phyloP scores from a whole-genome alignment of 1,140 invertebrate species.

The Ips typographus region DNA sequence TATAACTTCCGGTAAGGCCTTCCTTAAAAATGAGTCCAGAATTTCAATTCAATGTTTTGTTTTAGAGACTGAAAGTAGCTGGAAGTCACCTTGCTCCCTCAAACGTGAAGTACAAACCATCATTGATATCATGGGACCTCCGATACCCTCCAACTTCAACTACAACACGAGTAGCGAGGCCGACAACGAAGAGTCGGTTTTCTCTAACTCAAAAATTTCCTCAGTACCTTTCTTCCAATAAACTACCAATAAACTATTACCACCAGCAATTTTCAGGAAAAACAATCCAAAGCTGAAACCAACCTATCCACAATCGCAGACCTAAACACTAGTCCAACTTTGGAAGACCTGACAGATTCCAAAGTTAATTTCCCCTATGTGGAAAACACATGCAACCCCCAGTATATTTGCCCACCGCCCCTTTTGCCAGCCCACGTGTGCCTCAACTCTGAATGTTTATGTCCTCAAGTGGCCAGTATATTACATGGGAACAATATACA shows the following conservation, averaged over 20 bases:
- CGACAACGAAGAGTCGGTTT: conserved; percentile 38
- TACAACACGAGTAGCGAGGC: conserved; percentile 38
- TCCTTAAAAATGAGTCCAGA: not conserved
- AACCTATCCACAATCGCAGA: conserved; percentile 18
- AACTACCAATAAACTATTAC: too few relatives aligned
- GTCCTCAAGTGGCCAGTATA: conserved; percentile 35
- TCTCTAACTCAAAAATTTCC: conserved; percentile 25
- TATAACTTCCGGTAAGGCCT: not conserved
- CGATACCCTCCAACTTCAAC: conserved; percentile 14
- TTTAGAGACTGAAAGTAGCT: conserved; percentile 32
- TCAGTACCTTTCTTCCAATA: not conserved
- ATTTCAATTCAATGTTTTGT: not conserved
- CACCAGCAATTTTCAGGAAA: conserved; percentile 2
- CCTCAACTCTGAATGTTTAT: conserved; percentile 38
- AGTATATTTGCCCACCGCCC: conserved; percentile 33
- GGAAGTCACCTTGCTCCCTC: conserved; percentile 28
- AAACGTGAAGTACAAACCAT: conserved; percentile 40
- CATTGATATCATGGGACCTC: conserved; percentile 41
- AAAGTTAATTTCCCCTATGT: conserved; percentile 19
- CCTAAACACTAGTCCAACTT: conserved; percentile 9
- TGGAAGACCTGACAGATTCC: conserved; percentile 19
- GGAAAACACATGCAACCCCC: conserved; percentile 13
- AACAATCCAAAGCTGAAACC: conserved; percentile 15
- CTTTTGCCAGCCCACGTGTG: conserved; percentile 29
- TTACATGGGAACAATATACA: conserved; percentile 8